These are phyloP conservation scores for Lanius collurio DNA, from an alignment of 2,113 vertebrate species.

Conservation along the genomic window DNA sequence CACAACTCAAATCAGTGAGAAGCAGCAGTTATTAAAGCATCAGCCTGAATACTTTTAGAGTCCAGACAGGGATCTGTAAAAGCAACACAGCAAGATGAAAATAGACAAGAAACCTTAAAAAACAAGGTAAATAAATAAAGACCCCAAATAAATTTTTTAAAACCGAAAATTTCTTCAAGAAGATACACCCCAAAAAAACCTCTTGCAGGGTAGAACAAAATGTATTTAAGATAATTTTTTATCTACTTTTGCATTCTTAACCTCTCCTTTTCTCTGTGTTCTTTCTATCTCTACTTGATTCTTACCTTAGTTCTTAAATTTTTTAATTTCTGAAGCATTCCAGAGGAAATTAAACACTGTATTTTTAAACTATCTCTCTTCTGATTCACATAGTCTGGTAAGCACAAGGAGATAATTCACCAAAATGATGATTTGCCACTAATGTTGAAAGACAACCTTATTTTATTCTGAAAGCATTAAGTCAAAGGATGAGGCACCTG, in stretches of 20 bases:
- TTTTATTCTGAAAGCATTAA: not conserved
- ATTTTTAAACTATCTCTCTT: not conserved
- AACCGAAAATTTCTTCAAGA: too few relatives aligned
- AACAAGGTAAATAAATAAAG: not conserved
- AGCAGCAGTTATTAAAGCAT: not conserved
- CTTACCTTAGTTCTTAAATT: not conserved
- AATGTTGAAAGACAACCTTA: not conserved
- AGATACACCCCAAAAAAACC: not conserved
- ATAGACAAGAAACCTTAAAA: not conserved
- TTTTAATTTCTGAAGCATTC: not conserved
- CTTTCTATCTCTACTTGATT: not conserved
- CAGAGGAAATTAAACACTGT: not conserved
- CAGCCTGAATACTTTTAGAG: not conserved
- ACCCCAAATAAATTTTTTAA: fast-evolving
- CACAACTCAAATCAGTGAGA: not conserved
- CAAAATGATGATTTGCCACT: not conserved
- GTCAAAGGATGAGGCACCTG: not conserved
- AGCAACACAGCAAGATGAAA: not conserved
- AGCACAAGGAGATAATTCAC: not conserved
- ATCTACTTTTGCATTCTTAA: not conserved
- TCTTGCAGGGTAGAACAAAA: not conserved
- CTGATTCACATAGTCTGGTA: not conserved
- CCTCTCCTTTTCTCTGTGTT: not conserved
- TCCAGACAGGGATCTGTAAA: not conserved
- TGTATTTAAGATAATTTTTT: not conserved